Conservation (phyloP, 2,888 invertebrate genomes). For the Ischnura elegans region DNA sequence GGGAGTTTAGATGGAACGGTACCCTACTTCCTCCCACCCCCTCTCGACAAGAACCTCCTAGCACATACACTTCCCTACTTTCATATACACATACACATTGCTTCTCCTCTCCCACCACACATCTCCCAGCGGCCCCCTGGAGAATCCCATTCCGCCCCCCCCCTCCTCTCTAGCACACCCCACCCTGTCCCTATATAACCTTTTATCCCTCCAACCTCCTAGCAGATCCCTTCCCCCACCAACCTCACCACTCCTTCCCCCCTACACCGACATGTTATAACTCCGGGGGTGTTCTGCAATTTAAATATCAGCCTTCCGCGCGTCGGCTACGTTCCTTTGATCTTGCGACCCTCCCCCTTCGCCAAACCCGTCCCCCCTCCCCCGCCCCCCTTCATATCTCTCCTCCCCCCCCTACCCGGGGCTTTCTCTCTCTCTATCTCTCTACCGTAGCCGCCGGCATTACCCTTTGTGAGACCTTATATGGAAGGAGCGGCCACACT, state of each 20-base stretch:
- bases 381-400: slow-evolving; percentile 70
- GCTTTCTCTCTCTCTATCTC: slow-evolving; percentile 50
- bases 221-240: background rate
- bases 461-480: slow-evolving; percentile 71
- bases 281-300: slow-evolving; percentile 72
- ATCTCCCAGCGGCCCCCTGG: too few relatives aligned
- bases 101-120: too few relatives aligned
- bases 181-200: background rate
- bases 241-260: background rate
- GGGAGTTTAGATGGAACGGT: background rate
- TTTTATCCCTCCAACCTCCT: background rate
- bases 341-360: slow-evolving; percentile 23
- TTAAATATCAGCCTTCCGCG: slow-evolving; percentile 71
- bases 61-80: slow-evolving; percentile 41
- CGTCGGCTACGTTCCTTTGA: slow-evolving; percentile 67
- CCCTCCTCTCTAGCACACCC: too few relatives aligned
- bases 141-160: too few relatives aligned
- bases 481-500: slow-evolving; percentile 71
- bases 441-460: slow-evolving; percentile 15
- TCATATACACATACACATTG: background rate
- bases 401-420: slow-evolving; percentile 63
- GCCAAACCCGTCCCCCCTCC: background rate
- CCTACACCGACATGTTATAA: slow-evolving; percentile 47
- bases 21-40: slow-evolving; percentile 70
- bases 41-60: slow-evolving; percentile 2